Conservation (phyloP, 2,113 vertebrate genomes). For the Penelope pileata region DNA sequence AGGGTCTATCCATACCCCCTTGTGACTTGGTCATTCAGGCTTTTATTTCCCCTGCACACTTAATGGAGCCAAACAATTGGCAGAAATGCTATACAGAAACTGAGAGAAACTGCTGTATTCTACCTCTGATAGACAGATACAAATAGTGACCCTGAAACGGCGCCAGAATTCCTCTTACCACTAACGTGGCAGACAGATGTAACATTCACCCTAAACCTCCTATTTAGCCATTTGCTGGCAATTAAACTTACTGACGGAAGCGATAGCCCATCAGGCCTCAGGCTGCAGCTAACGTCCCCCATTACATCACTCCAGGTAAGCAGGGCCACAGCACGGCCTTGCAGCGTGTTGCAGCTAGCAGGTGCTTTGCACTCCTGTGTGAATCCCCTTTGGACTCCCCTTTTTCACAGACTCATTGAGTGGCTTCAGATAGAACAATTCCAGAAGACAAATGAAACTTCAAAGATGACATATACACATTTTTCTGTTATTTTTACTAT, state of each 20-base stretch:
- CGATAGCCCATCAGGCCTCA: slow-evolving; percentile 36
- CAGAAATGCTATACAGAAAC: slow-evolving; percentile 85
- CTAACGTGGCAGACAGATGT: slow-evolving; percentile 73
- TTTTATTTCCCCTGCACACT: slow-evolving; percentile 84
- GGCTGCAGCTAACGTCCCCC: slow-evolving; percentile 46
- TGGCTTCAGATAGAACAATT: background rate
- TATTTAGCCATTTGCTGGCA: slow-evolving; percentile 73
- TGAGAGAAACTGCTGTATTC: slow-evolving; percentile 78
- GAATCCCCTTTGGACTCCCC: background rate
- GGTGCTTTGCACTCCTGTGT: background rate
- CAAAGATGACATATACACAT: background rate
- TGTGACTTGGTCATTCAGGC: slow-evolving; percentile 84
- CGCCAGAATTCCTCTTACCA: slow-evolving; percentile 76
- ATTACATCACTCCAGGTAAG: slow-evolving; percentile 62
- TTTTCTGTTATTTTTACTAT: background rate
- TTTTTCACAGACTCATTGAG: background rate
- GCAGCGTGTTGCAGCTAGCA: too few species aligned
- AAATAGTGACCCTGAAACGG: slow-evolving; percentile 80
- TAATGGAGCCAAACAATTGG: slow-evolving; percentile 88
- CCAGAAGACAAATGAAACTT: background rate
- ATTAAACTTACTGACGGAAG: slow-evolving; percentile 74
- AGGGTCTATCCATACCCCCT: slow-evolving; percentile 83
- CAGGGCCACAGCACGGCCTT: too few species aligned
- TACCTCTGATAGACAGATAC: slow-evolving; percentile 79
- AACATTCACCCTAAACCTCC: slow-evolving; percentile 64